Evolutionary conservation across 2,797 vertebrate species (phyloP).

Genomic region (Thalassophryne amazonica): DNA sequence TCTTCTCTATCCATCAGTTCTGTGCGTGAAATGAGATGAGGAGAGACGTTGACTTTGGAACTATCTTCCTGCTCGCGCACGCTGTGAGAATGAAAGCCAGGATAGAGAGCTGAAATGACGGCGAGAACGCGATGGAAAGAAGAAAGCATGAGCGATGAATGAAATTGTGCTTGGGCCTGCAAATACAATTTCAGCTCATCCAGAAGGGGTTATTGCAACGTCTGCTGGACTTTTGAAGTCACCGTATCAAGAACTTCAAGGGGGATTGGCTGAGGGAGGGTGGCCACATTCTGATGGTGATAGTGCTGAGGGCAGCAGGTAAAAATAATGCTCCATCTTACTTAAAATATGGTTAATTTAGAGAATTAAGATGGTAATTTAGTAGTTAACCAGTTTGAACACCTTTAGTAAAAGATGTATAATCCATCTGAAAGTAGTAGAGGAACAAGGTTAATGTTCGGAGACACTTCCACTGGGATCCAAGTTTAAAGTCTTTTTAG

Average conservation of each 20-base stretch:
- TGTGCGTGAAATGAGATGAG: conserved; percentile 24
- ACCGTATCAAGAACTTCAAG: conserved; percentile 38
- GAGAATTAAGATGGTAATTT: not conserved
- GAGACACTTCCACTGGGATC: no score
- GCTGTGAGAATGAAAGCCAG: conserved; percentile 9
- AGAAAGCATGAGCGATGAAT: not conserved
- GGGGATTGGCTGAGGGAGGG: conserved; percentile 27
- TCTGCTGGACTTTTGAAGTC: conserved; percentile 31
- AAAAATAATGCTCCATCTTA: conserved; percentile 2
- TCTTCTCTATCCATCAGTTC: conserved; percentile 6
- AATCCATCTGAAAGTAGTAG: not conserved
- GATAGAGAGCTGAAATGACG: conserved; percentile 17
- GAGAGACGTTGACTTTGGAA: conserved; percentile 1
- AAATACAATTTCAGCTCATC: conserved; percentile 37
- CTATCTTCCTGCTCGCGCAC: conserved; percentile 48
- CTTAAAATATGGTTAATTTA: conserved; percentile 6
- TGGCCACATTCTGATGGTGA: conserved; percentile 4
- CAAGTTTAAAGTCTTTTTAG: no score
- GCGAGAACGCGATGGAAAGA: conserved; percentile 13
- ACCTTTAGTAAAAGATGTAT: not conserved
- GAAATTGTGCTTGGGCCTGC: conserved; percentile 43
- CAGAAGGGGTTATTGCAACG: conserved; percentile 31
- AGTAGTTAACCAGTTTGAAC: not conserved
- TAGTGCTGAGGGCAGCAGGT: conserved; percentile 1
- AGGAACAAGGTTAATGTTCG: not conserved